phyloP scores from a whole-genome alignment of 1,140 invertebrate genomes.

The Brachystomella parvula region DNA sequence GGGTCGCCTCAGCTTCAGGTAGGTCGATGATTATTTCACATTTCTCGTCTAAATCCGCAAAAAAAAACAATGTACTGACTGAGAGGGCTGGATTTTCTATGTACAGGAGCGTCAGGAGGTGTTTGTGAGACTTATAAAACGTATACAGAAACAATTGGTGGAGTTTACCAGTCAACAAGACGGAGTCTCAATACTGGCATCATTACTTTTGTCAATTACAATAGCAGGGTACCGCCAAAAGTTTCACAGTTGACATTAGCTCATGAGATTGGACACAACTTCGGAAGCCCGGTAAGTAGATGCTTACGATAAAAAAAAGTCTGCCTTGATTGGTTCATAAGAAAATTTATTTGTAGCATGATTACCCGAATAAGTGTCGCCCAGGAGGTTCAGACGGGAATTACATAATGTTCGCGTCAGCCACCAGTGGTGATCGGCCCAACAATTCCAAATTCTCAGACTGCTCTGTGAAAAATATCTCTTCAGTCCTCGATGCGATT shows the following conservation, averaged over 20 bases:
- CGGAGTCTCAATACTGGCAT: slow-evolving; percentile 96
- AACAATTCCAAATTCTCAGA: slow-evolving; percentile 93
- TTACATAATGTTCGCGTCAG: slow-evolving; percentile 95
- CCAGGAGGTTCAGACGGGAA: slow-evolving; percentile 90
- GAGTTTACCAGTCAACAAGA: slow-evolving; percentile 86
- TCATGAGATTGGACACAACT: slow-evolving; percentile 99
- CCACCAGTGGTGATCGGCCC: slow-evolving; percentile 88
- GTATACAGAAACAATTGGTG: slow-evolving; percentile 88
- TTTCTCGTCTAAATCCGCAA: not conserved
- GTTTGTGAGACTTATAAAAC: slow-evolving; percentile 98
- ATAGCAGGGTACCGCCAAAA: slow-evolving; percentile 88
- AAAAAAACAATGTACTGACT: slow-evolving; percentile 3
- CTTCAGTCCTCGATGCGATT: slow-evolving; percentile 78
- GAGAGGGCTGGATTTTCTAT: too few relatives aligned
- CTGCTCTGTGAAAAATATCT: slow-evolving; percentile 92
- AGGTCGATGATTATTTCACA: slow-evolving; percentile 29
- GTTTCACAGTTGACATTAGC: slow-evolving; percentile 96
- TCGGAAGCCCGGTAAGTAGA: slow-evolving; percentile 82
- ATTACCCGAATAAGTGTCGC: slow-evolving; percentile 84
- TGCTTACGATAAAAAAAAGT: too few relatives aligned
- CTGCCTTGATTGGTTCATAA: slow-evolving; percentile 20
- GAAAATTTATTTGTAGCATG: slow-evolving; percentile 65
- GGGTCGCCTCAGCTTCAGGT: slow-evolving; percentile 90
- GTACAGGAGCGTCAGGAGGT: slow-evolving; percentile 83
- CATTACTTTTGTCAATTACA: slow-evolving; percentile 98